Evolutionary conservation across 2,797 vertebrate species (phyloP).

Genomic region (Capromys pilorides): DNA sequence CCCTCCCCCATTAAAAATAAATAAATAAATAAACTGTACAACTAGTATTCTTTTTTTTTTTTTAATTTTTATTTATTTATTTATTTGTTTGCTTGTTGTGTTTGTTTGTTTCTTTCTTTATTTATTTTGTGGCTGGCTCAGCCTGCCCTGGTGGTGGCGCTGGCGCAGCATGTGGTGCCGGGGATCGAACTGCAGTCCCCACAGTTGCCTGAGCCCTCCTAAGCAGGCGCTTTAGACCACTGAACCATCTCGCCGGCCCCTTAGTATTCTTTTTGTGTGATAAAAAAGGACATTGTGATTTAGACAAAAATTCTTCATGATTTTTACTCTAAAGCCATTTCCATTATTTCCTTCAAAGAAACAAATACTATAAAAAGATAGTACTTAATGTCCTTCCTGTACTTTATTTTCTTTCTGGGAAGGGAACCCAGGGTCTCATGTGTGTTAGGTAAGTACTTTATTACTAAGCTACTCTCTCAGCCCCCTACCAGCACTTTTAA

Average conservation of each 20-base stretch:
- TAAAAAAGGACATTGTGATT: background rate
- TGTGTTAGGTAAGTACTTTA: background rate
- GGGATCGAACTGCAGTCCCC: too few relatives aligned
- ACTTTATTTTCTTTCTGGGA: background rate
- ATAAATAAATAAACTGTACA: background rate
- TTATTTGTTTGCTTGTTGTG: too few relatives aligned
- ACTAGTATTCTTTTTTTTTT: constrained; percentile 20
- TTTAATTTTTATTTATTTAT: too few relatives aligned
- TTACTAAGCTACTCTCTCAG: too few relatives aligned
- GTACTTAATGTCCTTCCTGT: background rate
- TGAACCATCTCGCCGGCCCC: too few relatives aligned
- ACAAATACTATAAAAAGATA: background rate
- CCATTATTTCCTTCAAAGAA: background rate
- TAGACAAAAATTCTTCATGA: constrained; percentile 5
- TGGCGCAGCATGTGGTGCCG: too few relatives aligned
- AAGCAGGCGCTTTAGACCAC: too few relatives aligned
- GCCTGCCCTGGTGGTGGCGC: too few relatives aligned
- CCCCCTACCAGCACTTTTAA: background rate
- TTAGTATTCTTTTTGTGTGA: background rate
- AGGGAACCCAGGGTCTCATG: background rate
- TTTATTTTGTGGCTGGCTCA: too few relatives aligned
- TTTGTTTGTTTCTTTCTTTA: too few relatives aligned
- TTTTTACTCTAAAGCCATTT: background rate
- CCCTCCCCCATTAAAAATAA: too few relatives aligned
- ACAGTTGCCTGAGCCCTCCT: too few relatives aligned